These are phyloP conservation scores for Agrypnus murinus DNA, from an alignment of 2,888 invertebrate species.

Conservation along the genomic window DNA sequence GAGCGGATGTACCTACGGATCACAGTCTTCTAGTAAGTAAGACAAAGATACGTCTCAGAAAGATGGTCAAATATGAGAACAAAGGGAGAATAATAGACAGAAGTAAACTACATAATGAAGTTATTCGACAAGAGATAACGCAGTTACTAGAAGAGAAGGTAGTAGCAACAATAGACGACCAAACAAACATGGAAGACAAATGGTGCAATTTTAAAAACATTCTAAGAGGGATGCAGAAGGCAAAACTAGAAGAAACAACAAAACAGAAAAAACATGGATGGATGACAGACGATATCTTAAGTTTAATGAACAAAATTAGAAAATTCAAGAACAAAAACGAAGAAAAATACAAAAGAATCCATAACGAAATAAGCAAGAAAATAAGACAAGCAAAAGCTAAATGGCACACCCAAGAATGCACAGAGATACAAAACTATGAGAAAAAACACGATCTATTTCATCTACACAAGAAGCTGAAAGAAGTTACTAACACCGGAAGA, in stretches of 20 bases:
- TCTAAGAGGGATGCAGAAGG: neutral
- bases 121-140: neutral
- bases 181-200: neutral
- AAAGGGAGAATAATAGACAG: neutral
- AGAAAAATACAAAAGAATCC: too few relatives aligned
- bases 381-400: neutral
- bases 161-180: neutral
- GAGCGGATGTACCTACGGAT: neutral
- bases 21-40: constrained; percentile 6
- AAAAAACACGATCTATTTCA: neutral
- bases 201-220: neutral
- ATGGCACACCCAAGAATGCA: neutral
- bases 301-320: neutral
- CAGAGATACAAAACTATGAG: neutral
- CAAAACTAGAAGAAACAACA: neutral
- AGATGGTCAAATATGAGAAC: neutral
- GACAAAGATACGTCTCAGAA: constrained; percentile 5
- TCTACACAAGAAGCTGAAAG: neutral
- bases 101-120: neutral
- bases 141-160: constrained; percentile 7
- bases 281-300: neutral
- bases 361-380: too few relatives aligned
- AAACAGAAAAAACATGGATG: neutral
- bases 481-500: neutral
- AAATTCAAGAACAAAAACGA: too few relatives aligned